Percentiles rank a stretch among this genome's conserved stretches.
Conservation (phyloP, 1,140 invertebrate species). For the Cydia strobilella region DNA sequence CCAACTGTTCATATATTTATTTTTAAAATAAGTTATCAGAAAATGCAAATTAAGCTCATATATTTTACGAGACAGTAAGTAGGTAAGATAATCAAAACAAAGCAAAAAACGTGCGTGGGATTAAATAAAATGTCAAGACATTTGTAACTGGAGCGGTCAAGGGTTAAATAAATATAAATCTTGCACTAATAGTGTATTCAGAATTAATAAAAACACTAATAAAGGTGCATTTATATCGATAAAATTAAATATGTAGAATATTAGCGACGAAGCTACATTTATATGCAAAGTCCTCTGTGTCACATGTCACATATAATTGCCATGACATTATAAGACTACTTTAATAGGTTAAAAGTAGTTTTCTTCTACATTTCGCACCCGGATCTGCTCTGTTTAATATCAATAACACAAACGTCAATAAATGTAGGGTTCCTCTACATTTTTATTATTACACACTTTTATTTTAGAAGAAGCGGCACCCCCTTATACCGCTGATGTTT, state of each 20-base stretch:
- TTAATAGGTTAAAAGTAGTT: slow-evolving; percentile 12
- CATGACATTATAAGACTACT: slow-evolving; percentile 1
- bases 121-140: not conserved
- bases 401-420: not conserved
- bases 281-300: not conserved
- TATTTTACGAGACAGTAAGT: no score
- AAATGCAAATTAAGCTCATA: no score
- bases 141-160: not conserved
- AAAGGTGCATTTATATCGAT: not conserved
- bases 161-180: slow-evolving; percentile 6
- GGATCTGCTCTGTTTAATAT: slow-evolving; percentile 24
- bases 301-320: not conserved
- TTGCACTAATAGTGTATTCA: not conserved
- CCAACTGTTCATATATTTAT: no score
- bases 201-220: not conserved
- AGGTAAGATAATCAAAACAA: not conserved
- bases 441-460: no score
- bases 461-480: no score
- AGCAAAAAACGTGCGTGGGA: not conserved
- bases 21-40: no score
- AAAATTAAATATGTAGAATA: slow-evolving; percentile 2
- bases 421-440: slow-evolving; percentile 5
- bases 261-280: not conserved
- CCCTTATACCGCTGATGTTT: no score
- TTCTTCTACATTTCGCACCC: slow-evolving; percentile 20